Base-by-base conservation (phyloP, 2,113 vertebrate genomes). In the Callaeas wilsoni region DNA sequence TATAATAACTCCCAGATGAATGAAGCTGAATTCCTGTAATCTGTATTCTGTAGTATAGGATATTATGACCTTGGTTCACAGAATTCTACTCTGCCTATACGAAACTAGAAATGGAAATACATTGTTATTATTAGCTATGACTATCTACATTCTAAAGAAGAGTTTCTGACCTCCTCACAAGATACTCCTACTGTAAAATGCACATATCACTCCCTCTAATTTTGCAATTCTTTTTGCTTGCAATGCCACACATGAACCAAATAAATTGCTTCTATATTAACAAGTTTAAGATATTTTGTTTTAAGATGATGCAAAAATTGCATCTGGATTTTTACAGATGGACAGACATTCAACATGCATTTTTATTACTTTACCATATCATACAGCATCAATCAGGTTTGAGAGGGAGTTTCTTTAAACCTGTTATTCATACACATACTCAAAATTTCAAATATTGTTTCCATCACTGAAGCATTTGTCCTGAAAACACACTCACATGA, bases 341-440 rank as follows among this genome's bases (percentile, higher is more conserved):
- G 25, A 33, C n/a, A 21, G 16, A 27, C 0, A 0, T 32, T 35
- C 25, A 62, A 67, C 9, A 22, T 37, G 19, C 0, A 39, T 56
- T 68, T 75, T 73, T 90, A 44, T 42, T 56, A 50, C 12, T 56
- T 80, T 41, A 52, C 6, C 1, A 1, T 60, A 50, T 39, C 26
- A 44, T 42, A 60, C 4, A 47, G 10, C 14, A 29, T 56, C 39
- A 76, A 35, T 50, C n/a, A 39, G 53, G 8, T 46, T 39, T 83
- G 13, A 89, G 46, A 65, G 11, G 10, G 29, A 10, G 17, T 65
- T 86, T 84, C 20, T 60, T 69, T 44, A 65, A 62, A 62, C 4
- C 8, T 69, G 33, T 33, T 39, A 60, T n/a, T 64, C 17, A 37
- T 53, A 52, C 3, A 44, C 9, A 35, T 46, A 29, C 6, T 9